phyloP scores from a whole-genome alignment of 2,888 invertebrate species.

The Tuberolachnus salignus region DNA sequence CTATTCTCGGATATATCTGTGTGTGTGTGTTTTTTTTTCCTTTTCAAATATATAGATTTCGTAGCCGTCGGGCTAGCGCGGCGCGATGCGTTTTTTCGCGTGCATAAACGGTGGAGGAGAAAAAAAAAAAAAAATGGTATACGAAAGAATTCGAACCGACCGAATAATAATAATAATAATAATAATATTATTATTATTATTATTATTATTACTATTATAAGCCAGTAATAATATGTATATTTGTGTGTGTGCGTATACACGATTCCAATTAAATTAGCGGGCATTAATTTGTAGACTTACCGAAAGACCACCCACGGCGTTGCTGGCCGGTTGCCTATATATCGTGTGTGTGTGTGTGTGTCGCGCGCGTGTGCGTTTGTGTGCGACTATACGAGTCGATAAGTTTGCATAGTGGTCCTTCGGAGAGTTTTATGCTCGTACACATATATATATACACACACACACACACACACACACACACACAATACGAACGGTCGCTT shows the following conservation, averaged over 20 bases:
- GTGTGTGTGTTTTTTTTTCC: too few species aligned
- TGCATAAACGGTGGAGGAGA: conserved; percentile 8
- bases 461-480: not conserved
- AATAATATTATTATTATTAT: not conserved
- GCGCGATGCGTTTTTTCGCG: conserved; percentile 26
- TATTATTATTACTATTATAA: too few species aligned
- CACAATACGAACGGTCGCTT: conserved; percentile 5
- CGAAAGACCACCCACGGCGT: conserved; percentile 42
- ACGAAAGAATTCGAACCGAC: conserved; percentile 3
- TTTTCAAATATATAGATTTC: too few species aligned
- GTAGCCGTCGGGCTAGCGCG: too few species aligned
- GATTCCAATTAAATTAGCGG: conserved; percentile 57
- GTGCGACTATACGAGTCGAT: conserved; percentile 27
- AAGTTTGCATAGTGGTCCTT: conserved; percentile 55
- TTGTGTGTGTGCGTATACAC: conserved; percentile 23
- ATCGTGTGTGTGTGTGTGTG: not conserved
- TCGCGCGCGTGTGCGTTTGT: not conserved
- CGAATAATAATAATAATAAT: not conserved
- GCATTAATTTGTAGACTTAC: conserved; percentile 55
- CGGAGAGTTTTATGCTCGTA: conserved; percentile 22
- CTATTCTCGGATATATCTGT: too few species aligned
- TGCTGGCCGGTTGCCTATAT: conserved; percentile 54
- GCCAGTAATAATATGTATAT: too few species aligned
- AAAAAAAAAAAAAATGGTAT: too few species aligned
- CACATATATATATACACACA: not conserved